These are phyloP conservation scores for Typhlichthys subterraneus DNA, from an alignment of 2,797 vertebrate species.

Conservation along the genomic window DNA sequence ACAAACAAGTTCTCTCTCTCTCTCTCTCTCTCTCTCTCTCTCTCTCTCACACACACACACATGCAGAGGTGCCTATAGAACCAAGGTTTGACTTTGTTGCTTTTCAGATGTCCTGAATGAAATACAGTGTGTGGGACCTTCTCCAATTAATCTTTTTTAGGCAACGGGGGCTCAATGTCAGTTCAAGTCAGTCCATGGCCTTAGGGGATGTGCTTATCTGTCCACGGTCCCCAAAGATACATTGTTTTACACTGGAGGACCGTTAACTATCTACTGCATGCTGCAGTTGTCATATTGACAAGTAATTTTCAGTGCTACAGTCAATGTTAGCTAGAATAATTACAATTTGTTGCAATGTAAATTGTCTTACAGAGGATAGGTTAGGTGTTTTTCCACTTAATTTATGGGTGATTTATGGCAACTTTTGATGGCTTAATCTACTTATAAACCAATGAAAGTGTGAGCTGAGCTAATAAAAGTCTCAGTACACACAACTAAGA, in stretches of 20 bases:
- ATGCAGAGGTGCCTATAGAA: conserved; percentile 24
- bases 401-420: too few relatives aligned
- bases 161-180: conserved; percentile 56
- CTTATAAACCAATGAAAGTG: too few relatives aligned
- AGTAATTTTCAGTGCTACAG: too few relatives aligned
- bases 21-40: too few relatives aligned
- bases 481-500: too few relatives aligned
- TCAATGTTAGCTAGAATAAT: too few relatives aligned
- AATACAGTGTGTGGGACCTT: conserved; percentile 54
- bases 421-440: too few relatives aligned
- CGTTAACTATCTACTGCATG: neutral
- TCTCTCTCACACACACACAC: conserved; percentile 2
- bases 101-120: conserved; percentile 69
- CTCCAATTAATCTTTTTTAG: conserved; percentile 76
- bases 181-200: conserved; percentile 52
- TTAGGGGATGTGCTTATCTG: conserved; percentile 35
- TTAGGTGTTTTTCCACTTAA: too few relatives aligned
- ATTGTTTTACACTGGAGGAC: neutral
- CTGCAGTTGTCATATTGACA: too few relatives aligned
- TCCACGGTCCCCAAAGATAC: conserved; percentile 22
- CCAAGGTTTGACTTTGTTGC: conserved; percentile 66
- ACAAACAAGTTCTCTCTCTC: neutral
- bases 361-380: too few relatives aligned
- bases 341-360: too few relatives aligned
- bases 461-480: too few relatives aligned